Evolutionary conservation across 2,113 vertebrate genomes (phyloP).

Genomic region (Acanthochromis polyacanthus): DNA sequence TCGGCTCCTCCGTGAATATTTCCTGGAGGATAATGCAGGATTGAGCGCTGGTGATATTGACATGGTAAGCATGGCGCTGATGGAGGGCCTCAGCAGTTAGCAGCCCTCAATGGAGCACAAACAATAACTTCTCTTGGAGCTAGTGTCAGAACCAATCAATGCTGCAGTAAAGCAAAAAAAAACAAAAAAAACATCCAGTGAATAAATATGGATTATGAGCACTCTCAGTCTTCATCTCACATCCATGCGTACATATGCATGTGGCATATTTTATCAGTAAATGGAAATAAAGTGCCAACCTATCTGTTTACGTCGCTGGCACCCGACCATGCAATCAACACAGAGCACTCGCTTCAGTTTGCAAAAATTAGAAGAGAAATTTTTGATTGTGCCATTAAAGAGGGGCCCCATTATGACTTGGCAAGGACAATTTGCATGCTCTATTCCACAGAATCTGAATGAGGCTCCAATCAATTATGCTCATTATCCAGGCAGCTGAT

Average conservation of each 20-base stretch:
- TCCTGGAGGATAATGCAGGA: constrained; percentile 45
- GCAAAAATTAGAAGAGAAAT: constrained; percentile 75
- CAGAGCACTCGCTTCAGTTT: constrained; percentile 48
- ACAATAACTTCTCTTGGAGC: constrained; percentile 50
- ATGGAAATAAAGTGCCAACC: constrained; percentile 54
- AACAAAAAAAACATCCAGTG: constrained; percentile 6
- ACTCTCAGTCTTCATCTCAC: constrained; percentile 20
- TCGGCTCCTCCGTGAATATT: constrained; percentile 27
- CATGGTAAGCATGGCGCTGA: constrained; percentile 47
- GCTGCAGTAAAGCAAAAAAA: constrained; percentile 27
- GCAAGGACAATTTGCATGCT: constrained; percentile 82
- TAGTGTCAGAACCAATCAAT: constrained; percentile 53
- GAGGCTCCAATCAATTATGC: constrained; percentile 79
- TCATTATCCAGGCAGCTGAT: constrained; percentile 77
- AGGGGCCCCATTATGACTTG: constrained; percentile 72
- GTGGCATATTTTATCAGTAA: constrained; percentile 41
- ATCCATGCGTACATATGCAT: constrained; percentile 15
- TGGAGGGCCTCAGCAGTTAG: constrained; percentile 47
- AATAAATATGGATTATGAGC: constrained; percentile 57
- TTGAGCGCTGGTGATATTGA: constrained; percentile 52
- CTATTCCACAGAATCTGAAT: constrained; percentile 79
- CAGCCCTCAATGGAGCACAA: constrained; percentile 32
- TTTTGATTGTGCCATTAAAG: constrained; percentile 80
- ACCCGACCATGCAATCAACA: constrained; percentile 61
- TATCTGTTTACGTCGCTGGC: constrained; percentile 47